Conservation (phyloP, 2,113 vertebrate species). For the Alectura lathami region DNA sequence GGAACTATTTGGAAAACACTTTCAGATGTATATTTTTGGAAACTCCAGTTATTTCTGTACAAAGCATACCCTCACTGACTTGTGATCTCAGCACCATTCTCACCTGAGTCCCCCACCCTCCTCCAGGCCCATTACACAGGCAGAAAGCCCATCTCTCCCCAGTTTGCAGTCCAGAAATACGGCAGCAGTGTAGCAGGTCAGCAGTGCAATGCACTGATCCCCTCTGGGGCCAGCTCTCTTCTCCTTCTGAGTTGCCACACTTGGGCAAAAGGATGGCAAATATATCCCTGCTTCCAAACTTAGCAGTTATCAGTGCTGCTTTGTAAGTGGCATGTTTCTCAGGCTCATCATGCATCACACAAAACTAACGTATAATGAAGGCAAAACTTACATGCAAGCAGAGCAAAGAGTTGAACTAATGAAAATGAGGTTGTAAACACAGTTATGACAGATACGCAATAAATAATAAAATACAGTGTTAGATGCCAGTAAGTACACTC, state of each 20-base stretch:
- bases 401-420: neutral
- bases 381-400: neutral
- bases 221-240: neutral
- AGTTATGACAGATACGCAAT: neutral
- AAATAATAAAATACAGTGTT: neutral
- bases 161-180: neutral
- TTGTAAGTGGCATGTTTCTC: neutral
- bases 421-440: neutral
- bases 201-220: rapidly evolving
- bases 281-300: neutral
- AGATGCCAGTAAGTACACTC: neutral
- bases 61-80: neutral
- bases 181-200: neutral
- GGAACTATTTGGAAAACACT: neutral
- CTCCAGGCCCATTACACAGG: neutral
- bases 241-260: neutral
- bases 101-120: neutral
- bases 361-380: neutral
- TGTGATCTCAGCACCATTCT: neutral
- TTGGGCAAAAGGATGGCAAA: neutral
- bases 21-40: neutral
- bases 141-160: rapidly evolving
- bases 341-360: neutral
- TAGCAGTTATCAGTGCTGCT: neutral
- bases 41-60: neutral